Conservation (phyloP, 1,140 invertebrate species). For the Chrysopa pallens region DNA sequence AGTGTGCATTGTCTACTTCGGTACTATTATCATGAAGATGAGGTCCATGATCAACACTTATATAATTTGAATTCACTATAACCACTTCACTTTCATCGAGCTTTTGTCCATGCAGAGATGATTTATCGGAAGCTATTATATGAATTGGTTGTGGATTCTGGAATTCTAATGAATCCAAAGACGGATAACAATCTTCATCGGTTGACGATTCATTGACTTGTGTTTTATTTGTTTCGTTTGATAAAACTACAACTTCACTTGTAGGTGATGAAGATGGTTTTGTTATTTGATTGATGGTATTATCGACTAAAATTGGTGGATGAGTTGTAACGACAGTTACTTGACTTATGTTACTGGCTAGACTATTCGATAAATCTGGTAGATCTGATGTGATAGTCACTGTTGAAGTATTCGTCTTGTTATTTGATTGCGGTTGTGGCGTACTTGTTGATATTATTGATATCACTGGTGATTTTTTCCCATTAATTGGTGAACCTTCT, state of each 20-base stretch:
- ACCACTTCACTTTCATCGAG: conserved; percentile 67
- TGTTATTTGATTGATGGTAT: conserved; percentile 7
- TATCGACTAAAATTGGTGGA: conserved; percentile 52
- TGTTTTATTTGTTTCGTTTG: conserved; percentile 55
- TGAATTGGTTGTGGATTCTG: conserved; percentile 30
- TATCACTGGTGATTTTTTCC: too few relatives aligned
- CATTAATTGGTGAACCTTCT: too few relatives aligned
- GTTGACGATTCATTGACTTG: conserved; percentile 42
- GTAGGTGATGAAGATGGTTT: conserved; percentile 5
- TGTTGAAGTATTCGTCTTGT: conserved; percentile 29
- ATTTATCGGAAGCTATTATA: conserved; percentile 19
- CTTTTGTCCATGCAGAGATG: conserved; percentile 29
- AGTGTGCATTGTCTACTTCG: conserved; percentile 14
- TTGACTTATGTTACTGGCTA: conserved; percentile 48
- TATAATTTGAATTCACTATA: conserved; percentile 48
- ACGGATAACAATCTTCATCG: conserved; percentile 49
- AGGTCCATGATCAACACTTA: conserved; percentile 25
- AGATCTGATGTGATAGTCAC: conserved; percentile 34
- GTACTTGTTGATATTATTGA: too few relatives aligned
- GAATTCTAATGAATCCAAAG: conserved; percentile 52
- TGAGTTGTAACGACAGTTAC: conserved; percentile 63
- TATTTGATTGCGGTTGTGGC: too few relatives aligned
- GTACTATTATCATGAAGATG: conserved; percentile 30
- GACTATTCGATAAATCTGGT: conserved; percentile 42
- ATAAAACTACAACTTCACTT: conserved; percentile 56